These are phyloP conservation scores for Thalpophila matura DNA, from an alignment of 2,888 invertebrate species.

Conservation along the genomic window DNA sequence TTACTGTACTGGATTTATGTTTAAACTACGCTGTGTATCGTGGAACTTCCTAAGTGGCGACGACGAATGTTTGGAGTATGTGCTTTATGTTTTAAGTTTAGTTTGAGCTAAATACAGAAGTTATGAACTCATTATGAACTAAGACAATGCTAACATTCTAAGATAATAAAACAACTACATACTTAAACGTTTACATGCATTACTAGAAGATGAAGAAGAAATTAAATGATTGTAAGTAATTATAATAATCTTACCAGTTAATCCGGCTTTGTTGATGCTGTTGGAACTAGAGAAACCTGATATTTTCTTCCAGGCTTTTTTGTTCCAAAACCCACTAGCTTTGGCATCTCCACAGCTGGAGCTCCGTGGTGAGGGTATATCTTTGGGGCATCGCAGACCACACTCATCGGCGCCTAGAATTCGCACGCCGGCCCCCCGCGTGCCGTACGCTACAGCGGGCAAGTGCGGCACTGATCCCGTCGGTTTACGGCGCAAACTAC, in stretches of 20 bases:
- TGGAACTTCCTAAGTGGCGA: slow-evolving; percentile 70
- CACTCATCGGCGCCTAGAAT: slow-evolving; percentile 86
- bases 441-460: slow-evolving; percentile 89
- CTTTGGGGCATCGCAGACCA: slow-evolving; percentile 82
- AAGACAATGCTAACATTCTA: slow-evolving; percentile 45
- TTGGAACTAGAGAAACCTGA: slow-evolving; percentile 94
- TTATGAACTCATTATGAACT: slow-evolving; percentile 52
- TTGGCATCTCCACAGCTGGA: slow-evolving; percentile 88
- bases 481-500: slow-evolving; percentile 92
- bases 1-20: slow-evolving; percentile 63
- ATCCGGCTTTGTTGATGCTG: slow-evolving; percentile 92
- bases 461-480: slow-evolving; percentile 88
- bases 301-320: slow-evolving; percentile 95
- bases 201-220: slow-evolving; percentile 41
- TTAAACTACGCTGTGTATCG: slow-evolving; percentile 75
- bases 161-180: slow-evolving; percentile 40
- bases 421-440: slow-evolving; percentile 87
- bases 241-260: slow-evolving; percentile 90
- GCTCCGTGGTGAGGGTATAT: slow-evolving; percentile 84
- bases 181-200: slow-evolving; percentile 58
- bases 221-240: slow-evolving; percentile 17
- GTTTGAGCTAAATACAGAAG: slow-evolving; percentile 84
- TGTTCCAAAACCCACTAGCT: slow-evolving; percentile 92
- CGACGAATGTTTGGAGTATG: slow-evolving; percentile 67
- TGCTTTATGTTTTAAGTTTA: slow-evolving; percentile 67